A percentile compares a stretch with the other conserved stretches of the same genome.
phyloP scores from a whole-genome alignment of 2,113 vertebrate species.

The Trichechus manatus region DNA sequence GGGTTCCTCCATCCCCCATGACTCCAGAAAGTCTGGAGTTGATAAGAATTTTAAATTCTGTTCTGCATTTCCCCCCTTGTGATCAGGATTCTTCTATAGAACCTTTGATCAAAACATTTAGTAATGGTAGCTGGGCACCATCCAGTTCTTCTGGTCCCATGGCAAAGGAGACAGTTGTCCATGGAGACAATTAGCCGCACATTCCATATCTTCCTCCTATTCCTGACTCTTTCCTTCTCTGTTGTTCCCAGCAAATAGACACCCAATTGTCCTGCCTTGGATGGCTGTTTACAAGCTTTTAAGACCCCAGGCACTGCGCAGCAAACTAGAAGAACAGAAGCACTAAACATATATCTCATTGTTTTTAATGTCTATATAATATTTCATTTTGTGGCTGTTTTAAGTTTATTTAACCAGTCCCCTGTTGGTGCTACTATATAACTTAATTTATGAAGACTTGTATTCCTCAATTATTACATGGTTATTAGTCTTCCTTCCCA shows the following conservation, averaged over 20 bases:
- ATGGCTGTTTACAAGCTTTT: neutral
- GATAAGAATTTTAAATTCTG: neutral
- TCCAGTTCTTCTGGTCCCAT: neutral
- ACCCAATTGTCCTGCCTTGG: neutral
- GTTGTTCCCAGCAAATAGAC: neutral
- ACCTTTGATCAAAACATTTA: neutral
- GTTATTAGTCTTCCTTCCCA: neutral
- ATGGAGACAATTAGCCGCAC: neutral
- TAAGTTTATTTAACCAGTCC: neutral
- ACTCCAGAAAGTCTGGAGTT: too few species aligned
- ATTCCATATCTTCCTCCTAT: neutral
- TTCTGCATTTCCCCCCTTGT: neutral
- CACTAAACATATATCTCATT: neutral
- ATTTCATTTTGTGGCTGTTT: neutral
- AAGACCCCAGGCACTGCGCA: neutral
- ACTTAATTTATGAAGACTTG: neutral
- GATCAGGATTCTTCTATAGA: neutral
- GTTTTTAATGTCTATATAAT: constrained; percentile 1
- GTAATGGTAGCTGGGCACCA: neutral
- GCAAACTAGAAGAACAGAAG: neutral
- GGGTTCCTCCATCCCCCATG: too few species aligned
- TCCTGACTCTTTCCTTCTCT: neutral
- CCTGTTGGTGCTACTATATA: neutral
- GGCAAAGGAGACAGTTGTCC: neutral
- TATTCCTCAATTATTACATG: neutral